These are phyloP conservation scores for Siniperca obscura DNA, from an alignment of 2,797 vertebrate species.

Conservation along the genomic window DNA sequence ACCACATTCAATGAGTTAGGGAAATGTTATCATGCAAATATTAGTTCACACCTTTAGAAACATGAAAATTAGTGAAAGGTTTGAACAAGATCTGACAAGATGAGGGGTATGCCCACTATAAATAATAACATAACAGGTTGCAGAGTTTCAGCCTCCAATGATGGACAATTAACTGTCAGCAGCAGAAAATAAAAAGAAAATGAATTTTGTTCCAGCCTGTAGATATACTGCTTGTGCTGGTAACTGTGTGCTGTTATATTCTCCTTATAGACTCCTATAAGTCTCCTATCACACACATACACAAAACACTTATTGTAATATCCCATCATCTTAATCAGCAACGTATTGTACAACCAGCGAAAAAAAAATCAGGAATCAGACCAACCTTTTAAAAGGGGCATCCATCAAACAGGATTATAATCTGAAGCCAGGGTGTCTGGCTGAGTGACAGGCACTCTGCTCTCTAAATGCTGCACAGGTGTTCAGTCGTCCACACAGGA, in stretches of 20 bases:
- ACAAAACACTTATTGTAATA: conserved; percentile 10
- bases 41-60: neutral
- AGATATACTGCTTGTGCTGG: neutral
- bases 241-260: conserved; percentile 1
- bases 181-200: neutral
- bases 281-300: neutral
- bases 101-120: neutral
- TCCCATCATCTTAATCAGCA: conserved; percentile 41
- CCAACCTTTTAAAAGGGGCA: conserved; percentile 28
- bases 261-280: neutral
- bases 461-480: conserved; percentile 27
- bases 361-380: conserved; percentile 1
- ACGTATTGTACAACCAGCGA: neutral
- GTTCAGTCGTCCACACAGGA: conserved; percentile 3
- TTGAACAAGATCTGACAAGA: conserved; percentile 6
- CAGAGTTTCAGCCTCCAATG: neutral
- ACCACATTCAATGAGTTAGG: neutral
- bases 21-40: neutral
- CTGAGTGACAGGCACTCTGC: neutral
- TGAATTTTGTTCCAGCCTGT: neutral
- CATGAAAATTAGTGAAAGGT: neutral
- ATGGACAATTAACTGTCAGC: neutral
- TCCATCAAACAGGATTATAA: conserved; percentile 59
- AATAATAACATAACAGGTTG: neutral
- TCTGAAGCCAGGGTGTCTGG: conserved; percentile 8